These are phyloP conservation scores for Drosophila repleta DNA, from an alignment of 1,140 invertebrate species.

Conservation along the genomic window DNA sequence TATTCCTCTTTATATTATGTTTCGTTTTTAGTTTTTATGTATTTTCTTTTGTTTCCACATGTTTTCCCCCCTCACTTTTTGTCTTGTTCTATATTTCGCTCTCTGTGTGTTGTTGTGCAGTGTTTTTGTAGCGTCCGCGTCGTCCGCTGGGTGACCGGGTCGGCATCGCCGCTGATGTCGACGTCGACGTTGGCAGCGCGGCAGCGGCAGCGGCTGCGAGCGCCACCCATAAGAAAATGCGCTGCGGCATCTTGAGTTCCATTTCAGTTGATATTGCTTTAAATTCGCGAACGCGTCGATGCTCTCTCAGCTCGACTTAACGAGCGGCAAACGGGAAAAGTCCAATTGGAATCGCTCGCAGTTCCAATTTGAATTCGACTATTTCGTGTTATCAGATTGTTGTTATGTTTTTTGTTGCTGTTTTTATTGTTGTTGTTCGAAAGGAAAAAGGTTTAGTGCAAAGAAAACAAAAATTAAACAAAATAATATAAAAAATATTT, in stretches of 20 bases:
- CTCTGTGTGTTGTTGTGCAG: neutral
- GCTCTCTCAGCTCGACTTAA: constrained; percentile 49
- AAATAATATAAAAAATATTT: no score
- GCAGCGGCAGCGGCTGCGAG: constrained; percentile 31
- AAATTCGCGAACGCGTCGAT: constrained; percentile 80
- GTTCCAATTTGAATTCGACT: constrained; percentile 6
- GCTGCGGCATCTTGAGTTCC: constrained; percentile 75
- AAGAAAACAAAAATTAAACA: no score
- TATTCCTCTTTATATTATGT: no score
- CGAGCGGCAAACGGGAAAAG: constrained; percentile 5
- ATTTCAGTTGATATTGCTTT: constrained; percentile 82
- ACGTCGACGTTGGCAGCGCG: constrained; percentile 36
- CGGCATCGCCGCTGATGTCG: constrained; percentile 18
- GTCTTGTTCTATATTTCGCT: no score
- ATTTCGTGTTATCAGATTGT: neutral
- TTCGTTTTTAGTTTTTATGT: no score
- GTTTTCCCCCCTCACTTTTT: no score
- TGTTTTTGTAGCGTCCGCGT: constrained; percentile 31
- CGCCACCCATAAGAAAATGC: constrained; percentile 73
- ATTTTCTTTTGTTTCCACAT: no score
- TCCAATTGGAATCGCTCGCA: constrained; percentile 3
- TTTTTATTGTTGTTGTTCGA: no score
- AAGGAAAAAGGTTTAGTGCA: no score
- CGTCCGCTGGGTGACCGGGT: constrained; percentile 49
- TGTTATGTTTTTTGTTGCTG: no score